Conservation (phyloP, 2,797 vertebrate species). For the Rhadinocentrus ornatus region DNA sequence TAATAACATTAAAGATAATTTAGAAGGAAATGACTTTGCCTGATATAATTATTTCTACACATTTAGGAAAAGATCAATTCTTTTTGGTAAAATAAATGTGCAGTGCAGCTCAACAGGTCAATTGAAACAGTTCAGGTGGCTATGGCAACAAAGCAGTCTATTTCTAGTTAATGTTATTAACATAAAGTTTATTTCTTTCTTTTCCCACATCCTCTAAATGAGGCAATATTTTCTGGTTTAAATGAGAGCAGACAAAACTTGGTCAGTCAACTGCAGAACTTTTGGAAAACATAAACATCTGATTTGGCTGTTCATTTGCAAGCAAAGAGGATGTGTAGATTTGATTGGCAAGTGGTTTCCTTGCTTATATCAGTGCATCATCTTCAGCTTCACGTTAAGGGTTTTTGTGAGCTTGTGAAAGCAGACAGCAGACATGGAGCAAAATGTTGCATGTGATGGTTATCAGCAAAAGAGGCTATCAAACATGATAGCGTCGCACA, state of each 20-base stretch:
- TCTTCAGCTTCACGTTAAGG: slow-evolving; percentile 25
- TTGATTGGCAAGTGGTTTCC: slow-evolving; percentile 39
- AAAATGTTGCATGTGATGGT: slow-evolving; percentile 8
- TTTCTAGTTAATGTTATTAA: slow-evolving; percentile 70
- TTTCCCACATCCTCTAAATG: slow-evolving; percentile 63
- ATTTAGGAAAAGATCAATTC: slow-evolving; percentile 6
- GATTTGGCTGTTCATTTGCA: slow-evolving; percentile 36
- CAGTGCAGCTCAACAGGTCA: slow-evolving; percentile 42
- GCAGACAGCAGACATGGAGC: slow-evolving; percentile 33
- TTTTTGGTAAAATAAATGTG: slow-evolving; percentile 25
- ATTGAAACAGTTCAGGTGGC: slow-evolving; percentile 63
- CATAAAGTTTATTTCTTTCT: slow-evolving; percentile 61
- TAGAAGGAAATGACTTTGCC: not conserved
- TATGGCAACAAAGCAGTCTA: slow-evolving; percentile 74
- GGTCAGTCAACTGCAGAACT: slow-evolving; percentile 6
- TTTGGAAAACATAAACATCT: slow-evolving; percentile 10
- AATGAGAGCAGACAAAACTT: slow-evolving; percentile 34
- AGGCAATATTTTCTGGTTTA: slow-evolving; percentile 25
- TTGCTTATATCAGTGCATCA: slow-evolving; percentile 28
- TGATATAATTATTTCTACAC: not conserved
- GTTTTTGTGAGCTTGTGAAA: slow-evolving; percentile 9
- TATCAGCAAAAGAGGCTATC: slow-evolving; percentile 8
- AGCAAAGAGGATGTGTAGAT: slow-evolving; percentile 33
- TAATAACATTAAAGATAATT: not conserved
- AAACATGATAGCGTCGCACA: slow-evolving; percentile 7